Conservation (phyloP, 2,113 vertebrate genomes). For the Acinonyx jubatus region DNA sequence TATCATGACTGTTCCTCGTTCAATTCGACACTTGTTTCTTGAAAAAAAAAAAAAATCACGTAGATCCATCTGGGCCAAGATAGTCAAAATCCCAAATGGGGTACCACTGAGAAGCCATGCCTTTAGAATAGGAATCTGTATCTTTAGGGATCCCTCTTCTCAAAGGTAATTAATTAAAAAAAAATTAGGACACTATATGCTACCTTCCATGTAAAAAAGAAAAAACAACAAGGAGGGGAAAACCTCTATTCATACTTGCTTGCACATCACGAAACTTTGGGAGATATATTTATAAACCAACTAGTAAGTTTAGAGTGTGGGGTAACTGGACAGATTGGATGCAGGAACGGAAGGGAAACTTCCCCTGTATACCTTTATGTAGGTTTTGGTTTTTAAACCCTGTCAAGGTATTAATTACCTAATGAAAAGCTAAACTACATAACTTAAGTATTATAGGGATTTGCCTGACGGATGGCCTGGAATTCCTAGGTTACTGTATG, state of each 20-base stretch:
- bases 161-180: neutral
- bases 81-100: neutral
- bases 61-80: neutral
- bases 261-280: neutral
- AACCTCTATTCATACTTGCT: neutral
- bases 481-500: neutral
- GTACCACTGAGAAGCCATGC: neutral
- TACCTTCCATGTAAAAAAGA: neutral
- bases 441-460: neutral
- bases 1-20: neutral
- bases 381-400: neutral
- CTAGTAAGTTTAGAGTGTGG: neutral
- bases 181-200: neutral
- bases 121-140: neutral
- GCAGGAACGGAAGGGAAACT: neutral
- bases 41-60: neutral
- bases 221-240: neutral
- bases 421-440: conserved; percentile 3
- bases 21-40: neutral
- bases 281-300: neutral
- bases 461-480: neutral
- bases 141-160: neutral
- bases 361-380: neutral
- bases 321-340: neutral
- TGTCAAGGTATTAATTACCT: neutral